These are phyloP conservation scores for Pangasius mekongensis DNA, from an alignment of 2,797 vertebrate genomes.

Conservation along the genomic window DNA sequence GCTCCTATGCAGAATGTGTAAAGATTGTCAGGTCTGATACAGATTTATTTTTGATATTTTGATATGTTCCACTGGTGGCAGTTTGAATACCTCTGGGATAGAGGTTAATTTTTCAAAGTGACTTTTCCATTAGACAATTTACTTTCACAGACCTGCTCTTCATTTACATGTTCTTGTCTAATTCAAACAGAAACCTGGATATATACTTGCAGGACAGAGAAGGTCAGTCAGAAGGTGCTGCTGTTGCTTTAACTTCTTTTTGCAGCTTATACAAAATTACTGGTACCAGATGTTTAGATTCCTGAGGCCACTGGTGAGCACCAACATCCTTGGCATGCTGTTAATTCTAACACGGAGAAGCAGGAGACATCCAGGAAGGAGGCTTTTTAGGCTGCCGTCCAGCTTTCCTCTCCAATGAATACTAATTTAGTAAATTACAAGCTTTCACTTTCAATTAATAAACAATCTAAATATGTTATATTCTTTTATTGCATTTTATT, in stretches of 20 bases:
- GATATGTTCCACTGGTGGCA: neutral
- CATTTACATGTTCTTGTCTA: neutral
- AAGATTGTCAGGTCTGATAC: neutral
- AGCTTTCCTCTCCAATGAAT: neutral
- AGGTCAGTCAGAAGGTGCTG: neutral
- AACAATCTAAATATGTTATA: neutral
- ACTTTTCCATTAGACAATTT: neutral
- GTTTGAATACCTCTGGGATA: neutral
- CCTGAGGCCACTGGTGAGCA: slow-evolving; percentile 5
- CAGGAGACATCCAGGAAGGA: neutral
- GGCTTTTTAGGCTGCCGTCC: neutral
- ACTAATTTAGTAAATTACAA: neutral
- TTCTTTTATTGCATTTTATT: slow-evolving; percentile 23
- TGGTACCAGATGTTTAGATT: slow-evolving; percentile 3
- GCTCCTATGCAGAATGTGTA: neutral
- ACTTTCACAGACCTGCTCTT: neutral
- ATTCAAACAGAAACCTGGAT: slow-evolving; percentile 35
- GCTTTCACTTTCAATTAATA: neutral
- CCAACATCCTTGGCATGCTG: neutral
- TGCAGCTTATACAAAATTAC: neutral
- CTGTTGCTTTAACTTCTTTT: slow-evolving; percentile 18
- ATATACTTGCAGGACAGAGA: neutral
- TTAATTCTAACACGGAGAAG: neutral
- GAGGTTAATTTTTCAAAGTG: neutral
- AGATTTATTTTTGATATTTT: neutral